Conservation (phyloP, 2,113 vertebrate species). For the Clarias macrocephalus region DNA sequence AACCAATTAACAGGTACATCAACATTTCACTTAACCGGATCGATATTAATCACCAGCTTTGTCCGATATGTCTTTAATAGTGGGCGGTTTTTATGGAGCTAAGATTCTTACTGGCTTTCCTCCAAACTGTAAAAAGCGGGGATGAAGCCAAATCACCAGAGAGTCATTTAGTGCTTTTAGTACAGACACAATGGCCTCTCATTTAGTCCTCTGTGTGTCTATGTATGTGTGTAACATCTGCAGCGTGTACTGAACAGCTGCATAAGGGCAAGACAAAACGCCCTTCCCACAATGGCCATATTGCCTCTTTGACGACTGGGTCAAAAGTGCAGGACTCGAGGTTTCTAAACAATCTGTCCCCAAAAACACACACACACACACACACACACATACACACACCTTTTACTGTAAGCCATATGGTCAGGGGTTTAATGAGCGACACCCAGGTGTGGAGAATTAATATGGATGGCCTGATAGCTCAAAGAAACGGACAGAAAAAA, state of each 20-base stretch:
- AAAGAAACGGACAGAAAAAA: neutral
- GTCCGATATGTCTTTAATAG: slow-evolving; percentile 12
- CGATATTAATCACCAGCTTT: slow-evolving; percentile 8
- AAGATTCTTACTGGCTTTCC: slow-evolving; percentile 9
- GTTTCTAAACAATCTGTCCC: slow-evolving; percentile 45
- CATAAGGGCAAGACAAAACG: slow-evolving; percentile 3
- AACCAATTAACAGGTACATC: slow-evolving; percentile 4
- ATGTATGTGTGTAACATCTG: slow-evolving; percentile 11
- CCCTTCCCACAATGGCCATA: slow-evolving; percentile 21
- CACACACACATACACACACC: neutral
- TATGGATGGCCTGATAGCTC: slow-evolving; percentile 11
- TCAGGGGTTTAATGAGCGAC: slow-evolving; percentile 1
- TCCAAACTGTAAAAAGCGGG: neutral
- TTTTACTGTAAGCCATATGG: slow-evolving; percentile 37
- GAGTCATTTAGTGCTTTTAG: slow-evolving; percentile 27
- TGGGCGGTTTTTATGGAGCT: neutral
- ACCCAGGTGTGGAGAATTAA: slow-evolving; percentile 28
- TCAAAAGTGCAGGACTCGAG: slow-evolving; percentile 33
- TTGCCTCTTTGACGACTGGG: slow-evolving; percentile 19
- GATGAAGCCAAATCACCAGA: neutral
- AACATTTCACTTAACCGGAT: neutral
- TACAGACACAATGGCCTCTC: neutral
- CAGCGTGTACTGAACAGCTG: slow-evolving; percentile 23
- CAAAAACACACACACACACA: neutral
- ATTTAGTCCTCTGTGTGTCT: neutral